A percentile compares a stretch with the other conserved stretches of the same genome.
These are phyloP conservation scores for Hydraecia micacea DNA, from an alignment of 2,888 invertebrate genomes.

Conservation along the genomic window DNA sequence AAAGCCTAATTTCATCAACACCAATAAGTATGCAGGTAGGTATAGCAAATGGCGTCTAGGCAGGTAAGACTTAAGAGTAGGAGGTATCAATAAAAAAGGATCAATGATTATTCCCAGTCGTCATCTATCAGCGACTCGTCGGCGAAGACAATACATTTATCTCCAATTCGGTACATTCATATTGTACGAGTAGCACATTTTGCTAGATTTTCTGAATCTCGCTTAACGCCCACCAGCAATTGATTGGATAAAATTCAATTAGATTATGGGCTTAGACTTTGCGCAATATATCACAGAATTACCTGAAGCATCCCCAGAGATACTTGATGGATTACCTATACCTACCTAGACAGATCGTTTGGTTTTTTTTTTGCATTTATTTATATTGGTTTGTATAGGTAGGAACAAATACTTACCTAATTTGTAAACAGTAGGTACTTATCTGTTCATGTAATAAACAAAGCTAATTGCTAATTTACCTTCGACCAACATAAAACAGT, in stretches of 20 bases:
- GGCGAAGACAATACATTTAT: conserved; percentile 45
- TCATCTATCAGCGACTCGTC: conserved; percentile 28
- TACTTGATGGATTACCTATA: conserved; percentile 31
- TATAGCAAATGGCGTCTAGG: neutral
- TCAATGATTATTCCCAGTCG: conserved; percentile 30
- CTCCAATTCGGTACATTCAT: conserved; percentile 45
- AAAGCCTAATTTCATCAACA: neutral
- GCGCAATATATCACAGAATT: conserved; percentile 40
- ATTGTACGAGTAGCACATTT: conserved; percentile 35
- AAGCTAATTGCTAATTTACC: neutral
- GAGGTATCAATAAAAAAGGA: neutral
- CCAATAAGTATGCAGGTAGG: neutral
- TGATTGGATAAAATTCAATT: conserved; percentile 69
- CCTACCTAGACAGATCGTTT: conserved; percentile 6
- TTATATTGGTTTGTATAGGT: neutral
- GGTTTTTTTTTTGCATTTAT: conserved; percentile 13
- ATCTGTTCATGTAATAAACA: neutral
- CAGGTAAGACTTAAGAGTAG: no score
- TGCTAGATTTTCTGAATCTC: conserved; percentile 39
- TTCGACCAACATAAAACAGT: neutral
- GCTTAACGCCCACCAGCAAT: conserved; percentile 45
- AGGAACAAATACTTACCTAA: neutral
- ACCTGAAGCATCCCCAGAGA: conserved; percentile 20
- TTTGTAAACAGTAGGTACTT: neutral
- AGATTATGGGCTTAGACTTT: conserved; percentile 28